A percentile compares a stretch with the other conserved stretches of the same genome.
These are phyloP conservation scores for Chionis minor DNA, from an alignment of 2,113 vertebrate genomes.

Conservation along the genomic window DNA sequence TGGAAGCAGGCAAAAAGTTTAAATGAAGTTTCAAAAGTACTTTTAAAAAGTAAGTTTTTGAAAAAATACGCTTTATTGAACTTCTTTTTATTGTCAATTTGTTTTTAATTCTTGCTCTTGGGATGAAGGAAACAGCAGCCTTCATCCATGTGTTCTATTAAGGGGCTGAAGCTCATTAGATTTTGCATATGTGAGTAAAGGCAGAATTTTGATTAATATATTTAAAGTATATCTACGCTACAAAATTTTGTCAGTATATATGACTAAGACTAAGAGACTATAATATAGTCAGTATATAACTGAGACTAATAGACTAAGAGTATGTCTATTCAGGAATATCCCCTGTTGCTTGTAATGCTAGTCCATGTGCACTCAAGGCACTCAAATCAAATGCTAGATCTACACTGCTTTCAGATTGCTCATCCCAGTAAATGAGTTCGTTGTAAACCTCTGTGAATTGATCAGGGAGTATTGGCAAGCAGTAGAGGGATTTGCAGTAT, in stretches of 20 bases:
- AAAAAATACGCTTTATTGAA: background rate
- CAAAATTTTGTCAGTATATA: background rate
- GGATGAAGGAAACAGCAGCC: background rate
- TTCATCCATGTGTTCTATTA: background rate
- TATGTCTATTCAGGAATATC: fast-evolving
- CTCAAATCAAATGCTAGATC: background rate
- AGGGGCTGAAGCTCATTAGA: background rate
- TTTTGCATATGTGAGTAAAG: background rate
- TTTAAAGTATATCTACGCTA: background rate
- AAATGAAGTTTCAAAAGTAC: background rate
- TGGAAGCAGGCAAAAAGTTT: background rate
- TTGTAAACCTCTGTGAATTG: background rate
- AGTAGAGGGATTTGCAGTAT: background rate
- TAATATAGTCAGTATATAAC: no score
- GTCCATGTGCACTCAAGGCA: background rate
- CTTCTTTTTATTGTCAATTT: background rate
- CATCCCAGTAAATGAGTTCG: background rate
- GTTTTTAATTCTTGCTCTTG: background rate
- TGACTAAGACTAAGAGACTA: background rate
- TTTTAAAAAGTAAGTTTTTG: background rate
- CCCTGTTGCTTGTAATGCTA: background rate
- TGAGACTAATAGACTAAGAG: background rate
- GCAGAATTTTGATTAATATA: background rate
- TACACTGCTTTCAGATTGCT: background rate
- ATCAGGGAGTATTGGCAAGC: background rate